Evolutionary conservation across 2,797 vertebrate genomes (phyloP).

Genomic region (Hirundo rustica): DNA sequence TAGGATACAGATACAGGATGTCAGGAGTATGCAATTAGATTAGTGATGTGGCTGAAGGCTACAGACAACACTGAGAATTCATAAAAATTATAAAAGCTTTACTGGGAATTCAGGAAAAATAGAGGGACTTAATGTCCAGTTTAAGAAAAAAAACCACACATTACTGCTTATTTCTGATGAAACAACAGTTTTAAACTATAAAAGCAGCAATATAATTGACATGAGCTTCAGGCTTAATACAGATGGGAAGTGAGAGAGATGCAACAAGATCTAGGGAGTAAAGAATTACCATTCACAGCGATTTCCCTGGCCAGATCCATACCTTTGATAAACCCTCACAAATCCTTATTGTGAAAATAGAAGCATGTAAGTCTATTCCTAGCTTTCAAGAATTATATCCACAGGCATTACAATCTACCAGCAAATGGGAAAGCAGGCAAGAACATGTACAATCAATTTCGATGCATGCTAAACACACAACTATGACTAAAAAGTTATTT

Average conservation of each 20-base stretch:
- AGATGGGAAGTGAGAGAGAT: not conserved
- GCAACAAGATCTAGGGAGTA: not conserved
- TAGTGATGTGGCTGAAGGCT: not conserved
- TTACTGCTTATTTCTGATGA: not conserved
- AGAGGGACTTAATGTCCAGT: not conserved
- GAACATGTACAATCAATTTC: not conserved
- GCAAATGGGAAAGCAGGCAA: not conserved
- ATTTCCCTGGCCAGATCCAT: not conserved
- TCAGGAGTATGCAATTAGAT: not conserved
- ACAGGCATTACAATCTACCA: not conserved
- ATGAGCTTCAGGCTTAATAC: not conserved
- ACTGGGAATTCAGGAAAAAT: not conserved
- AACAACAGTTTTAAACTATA: not conserved
- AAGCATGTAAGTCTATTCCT: not conserved
- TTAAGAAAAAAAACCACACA: fast-evolving
- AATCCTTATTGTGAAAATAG: not conserved
- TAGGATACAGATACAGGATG: not conserved
- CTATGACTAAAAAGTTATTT: not conserved
- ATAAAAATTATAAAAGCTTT: not conserved
- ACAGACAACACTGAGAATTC: not conserved
- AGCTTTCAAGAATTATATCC: not conserved
- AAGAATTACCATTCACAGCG: not conserved
- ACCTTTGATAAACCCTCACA: not conserved
- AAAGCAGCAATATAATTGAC: not conserved
- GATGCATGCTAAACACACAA: not conserved